phyloP scores from a whole-genome alignment of 2,888 invertebrate species.

The Dryobotodes eremita region DNA sequence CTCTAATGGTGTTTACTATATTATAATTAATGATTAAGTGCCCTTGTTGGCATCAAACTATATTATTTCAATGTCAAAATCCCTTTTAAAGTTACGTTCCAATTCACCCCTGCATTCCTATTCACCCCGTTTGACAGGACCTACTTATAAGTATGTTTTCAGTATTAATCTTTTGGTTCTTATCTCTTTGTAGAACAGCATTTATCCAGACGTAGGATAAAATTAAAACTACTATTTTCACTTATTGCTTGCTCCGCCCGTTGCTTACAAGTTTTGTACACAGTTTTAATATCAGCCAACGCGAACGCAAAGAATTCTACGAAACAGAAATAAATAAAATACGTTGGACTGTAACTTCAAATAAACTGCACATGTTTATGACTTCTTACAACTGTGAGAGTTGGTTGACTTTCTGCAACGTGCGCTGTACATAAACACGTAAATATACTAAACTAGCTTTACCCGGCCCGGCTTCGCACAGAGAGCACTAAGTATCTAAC shows the following conservation, averaged over 20 bases:
- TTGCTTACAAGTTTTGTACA: background rate
- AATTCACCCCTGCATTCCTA: too few species aligned
- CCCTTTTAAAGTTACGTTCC: too few species aligned
- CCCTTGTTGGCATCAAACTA: too few species aligned
- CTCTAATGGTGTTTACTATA: too few species aligned
- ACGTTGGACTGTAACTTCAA: background rate
- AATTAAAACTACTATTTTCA: background rate
- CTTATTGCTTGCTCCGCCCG: background rate
- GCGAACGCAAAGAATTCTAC: constrained; percentile 4
- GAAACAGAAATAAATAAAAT: constrained; percentile 28
- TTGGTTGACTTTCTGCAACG: constrained; percentile 18
- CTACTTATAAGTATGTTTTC: too few species aligned
- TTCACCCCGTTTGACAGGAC: too few species aligned
- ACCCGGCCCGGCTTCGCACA: too few species aligned
- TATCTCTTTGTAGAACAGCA: background rate
- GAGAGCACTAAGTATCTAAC: too few species aligned
- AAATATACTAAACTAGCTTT: background rate
- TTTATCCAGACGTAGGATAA: too few species aligned
- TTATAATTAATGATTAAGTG: too few species aligned
- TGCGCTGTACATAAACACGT: background rate
- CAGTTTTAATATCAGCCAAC: constrained; percentile 23
- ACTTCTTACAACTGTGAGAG: background rate
- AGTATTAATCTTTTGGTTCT: background rate
- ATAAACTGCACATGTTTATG: constrained; percentile 33
- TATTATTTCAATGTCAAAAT: too few species aligned